These are phyloP conservation scores for Oligia fasciuncula DNA, from an alignment of 2,888 invertebrate genomes.

Conservation along the genomic window DNA sequence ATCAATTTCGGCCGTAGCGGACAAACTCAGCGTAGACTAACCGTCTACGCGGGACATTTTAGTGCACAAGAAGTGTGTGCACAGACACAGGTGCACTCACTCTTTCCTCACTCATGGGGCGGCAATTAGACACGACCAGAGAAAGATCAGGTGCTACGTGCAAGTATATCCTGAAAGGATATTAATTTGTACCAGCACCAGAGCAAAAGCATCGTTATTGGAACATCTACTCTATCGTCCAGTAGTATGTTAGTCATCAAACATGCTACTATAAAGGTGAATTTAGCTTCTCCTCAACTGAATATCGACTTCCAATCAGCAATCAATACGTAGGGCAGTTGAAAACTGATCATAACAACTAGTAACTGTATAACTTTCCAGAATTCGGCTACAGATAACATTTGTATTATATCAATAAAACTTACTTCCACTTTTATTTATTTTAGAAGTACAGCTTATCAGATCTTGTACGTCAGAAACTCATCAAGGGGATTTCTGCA, in stretches of 20 bases:
- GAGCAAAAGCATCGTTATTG: too few relatives aligned
- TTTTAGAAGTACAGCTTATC: conserved; percentile 20
- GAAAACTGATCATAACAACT: neutral
- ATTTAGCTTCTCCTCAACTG: neutral
- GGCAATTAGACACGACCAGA: too few relatives aligned
- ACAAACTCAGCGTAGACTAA: too few relatives aligned
- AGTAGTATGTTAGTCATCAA: too few relatives aligned
- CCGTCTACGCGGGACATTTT: too few relatives aligned
- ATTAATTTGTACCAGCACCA: too few relatives aligned
- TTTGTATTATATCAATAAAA: conserved; percentile 26
- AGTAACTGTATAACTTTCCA: conserved; percentile 18
- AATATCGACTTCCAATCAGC: conserved; percentile 1
- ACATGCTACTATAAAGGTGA: neutral
- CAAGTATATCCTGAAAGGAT: neutral
- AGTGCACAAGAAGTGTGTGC: too few relatives aligned
- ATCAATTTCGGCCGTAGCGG: too few relatives aligned
- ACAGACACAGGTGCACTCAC: too few relatives aligned
- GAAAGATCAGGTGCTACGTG: too few relatives aligned
- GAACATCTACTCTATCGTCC: too few relatives aligned
- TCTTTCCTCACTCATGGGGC: too few relatives aligned
- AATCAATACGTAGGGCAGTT: neutral
- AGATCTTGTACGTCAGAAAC: neutral
- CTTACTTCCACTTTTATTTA: conserved; percentile 27
- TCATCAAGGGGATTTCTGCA: conserved; percentile 9
- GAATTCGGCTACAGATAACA: conserved; percentile 21